Evolutionary conservation across 1,140 invertebrate species (phyloP), one percentile per base, ranked within the genome.

Genomic region (Drosophila quadrilineata): DNA sequence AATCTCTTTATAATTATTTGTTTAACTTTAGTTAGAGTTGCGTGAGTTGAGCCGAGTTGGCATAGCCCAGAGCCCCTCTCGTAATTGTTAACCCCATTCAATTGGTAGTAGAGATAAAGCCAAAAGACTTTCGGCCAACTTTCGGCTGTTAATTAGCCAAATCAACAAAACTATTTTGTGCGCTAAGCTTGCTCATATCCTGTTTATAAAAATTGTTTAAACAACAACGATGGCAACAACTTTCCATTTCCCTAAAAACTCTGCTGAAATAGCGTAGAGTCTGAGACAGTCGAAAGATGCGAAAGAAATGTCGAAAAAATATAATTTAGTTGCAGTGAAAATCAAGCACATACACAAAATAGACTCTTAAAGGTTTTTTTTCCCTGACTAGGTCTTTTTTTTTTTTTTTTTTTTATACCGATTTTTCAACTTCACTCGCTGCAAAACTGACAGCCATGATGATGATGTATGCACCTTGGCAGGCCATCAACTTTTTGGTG

Each of bases 301-400:
- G n/a, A n/a, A n/a, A n/a, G n/a, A n/a, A n/a, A n/a, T n/a, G n/a
- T n/a, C n/a, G 26, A 36, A 48, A 33, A 71, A 66, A 64, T 57
- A 62, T 63, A 58, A 69, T 72, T 72, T 69, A 69, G 65, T 40
- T 58, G 52, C 58, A 57, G 65, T 63, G 69, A 72, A 72, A 72
- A 72, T 68, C 69, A 68, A 50, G 43, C 62, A 26, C 41, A 49
- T 65, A 35, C 24, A 36, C 19, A 38, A 43, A 9, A 24, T 36
- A 28, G 38, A 62, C 58, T 54, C 62, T 66, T 24, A 24, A 50
- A 57, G 40, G 43, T 69, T 17, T 19, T 22, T 35, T 12, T 22
- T 19, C 2, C 46, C 4, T n/a, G n/a, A n/a, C n/a, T n/a, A 16
- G 41, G 41, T 22, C 8, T 22, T 45, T 45, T 45, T 45, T 12